These are phyloP conservation scores for Acanthurus tractus DNA, from an alignment of 2,797 vertebrate genomes.

Conservation along the genomic window DNA sequence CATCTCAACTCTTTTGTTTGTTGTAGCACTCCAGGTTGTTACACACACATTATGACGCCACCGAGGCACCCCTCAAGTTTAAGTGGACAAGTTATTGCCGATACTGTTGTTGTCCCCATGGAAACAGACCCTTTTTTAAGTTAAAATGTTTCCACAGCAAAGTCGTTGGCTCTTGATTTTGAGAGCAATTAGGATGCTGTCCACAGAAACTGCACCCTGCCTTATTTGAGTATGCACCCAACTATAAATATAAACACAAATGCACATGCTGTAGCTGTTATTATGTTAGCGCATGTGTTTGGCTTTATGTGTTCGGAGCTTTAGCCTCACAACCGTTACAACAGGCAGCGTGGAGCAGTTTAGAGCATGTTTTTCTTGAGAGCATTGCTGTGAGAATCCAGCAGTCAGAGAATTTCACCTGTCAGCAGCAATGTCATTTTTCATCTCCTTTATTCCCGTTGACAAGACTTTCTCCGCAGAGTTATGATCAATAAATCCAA, in stretches of 20 bases:
- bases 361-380: slow-evolving; percentile 20
- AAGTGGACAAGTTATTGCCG: slow-evolving; percentile 53
- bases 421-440: slow-evolving; percentile 39
- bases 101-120: slow-evolving; percentile 58
- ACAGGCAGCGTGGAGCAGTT: slow-evolving; percentile 20
- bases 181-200: slow-evolving; percentile 61
- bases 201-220: slow-evolving; percentile 59
- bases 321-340: slow-evolving; percentile 18
- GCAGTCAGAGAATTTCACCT: slow-evolving; percentile 41
- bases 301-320: slow-evolving; percentile 58
- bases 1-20: slow-evolving; percentile 59
- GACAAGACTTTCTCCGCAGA: slow-evolving; percentile 24
- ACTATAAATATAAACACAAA: slow-evolving; percentile 68
- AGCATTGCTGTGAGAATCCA: slow-evolving; percentile 17
- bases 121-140: slow-evolving; percentile 46
- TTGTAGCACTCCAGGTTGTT: slow-evolving; percentile 50
- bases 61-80: slow-evolving; percentile 47
- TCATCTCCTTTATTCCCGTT: slow-evolving; percentile 26
- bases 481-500: slow-evolving; percentile 20
- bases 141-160: slow-evolving; percentile 42
- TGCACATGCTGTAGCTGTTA: slow-evolving; percentile 60
- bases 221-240: slow-evolving; percentile 27
- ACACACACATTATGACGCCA: slow-evolving; percentile 48
- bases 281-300: slow-evolving; percentile 58
- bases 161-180: slow-evolving; percentile 51